These are phyloP conservation scores for Rhodophaea formosa DNA, from an alignment of 2,888 invertebrate species.

Conservation along the genomic window DNA sequence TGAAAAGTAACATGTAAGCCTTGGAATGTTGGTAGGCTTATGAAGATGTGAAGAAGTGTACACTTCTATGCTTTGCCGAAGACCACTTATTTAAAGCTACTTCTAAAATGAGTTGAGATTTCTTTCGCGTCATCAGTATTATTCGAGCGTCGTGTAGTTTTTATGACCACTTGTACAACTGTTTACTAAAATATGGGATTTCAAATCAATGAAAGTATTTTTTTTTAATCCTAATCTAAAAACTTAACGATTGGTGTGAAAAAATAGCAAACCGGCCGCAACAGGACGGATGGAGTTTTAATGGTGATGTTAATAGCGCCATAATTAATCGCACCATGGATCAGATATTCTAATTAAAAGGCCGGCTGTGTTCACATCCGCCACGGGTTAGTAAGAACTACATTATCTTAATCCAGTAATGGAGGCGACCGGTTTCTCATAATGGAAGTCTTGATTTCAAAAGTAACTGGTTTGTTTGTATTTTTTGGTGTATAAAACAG, in stretches of 20 bases:
- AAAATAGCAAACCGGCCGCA: conserved; percentile 15
- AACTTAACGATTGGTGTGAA: not conserved
- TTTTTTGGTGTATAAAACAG: not conserved
- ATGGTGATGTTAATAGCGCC: conserved; percentile 6
- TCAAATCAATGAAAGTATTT: not conserved
- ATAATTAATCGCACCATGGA: conserved; percentile 8
- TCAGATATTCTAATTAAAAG: conserved; percentile 10
- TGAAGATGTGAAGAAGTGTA: too few species aligned
- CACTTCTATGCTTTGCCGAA: too few species aligned
- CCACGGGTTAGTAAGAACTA: conserved; percentile 1
- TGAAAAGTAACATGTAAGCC: too few species aligned
- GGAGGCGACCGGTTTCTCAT: not conserved
- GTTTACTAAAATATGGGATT: not conserved
- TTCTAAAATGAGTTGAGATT: too few species aligned
- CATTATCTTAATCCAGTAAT: conserved; percentile 12
- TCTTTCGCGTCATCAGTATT: too few species aligned
- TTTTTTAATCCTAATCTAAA: not conserved
- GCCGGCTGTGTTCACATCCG: conserved; percentile 7
- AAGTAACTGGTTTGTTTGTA: not conserved
- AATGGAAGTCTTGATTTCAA: conserved; percentile 3
- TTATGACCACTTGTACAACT: too few species aligned
- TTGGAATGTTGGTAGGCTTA: too few species aligned
- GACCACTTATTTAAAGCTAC: too few species aligned
- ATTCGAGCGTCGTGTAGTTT: too few species aligned
- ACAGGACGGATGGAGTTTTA: not conserved